Evolutionary conservation across 2,797 vertebrate species (phyloP), one percentile per base, ranked within the genome.

Genomic region (Microcaecilia unicolor): DNA sequence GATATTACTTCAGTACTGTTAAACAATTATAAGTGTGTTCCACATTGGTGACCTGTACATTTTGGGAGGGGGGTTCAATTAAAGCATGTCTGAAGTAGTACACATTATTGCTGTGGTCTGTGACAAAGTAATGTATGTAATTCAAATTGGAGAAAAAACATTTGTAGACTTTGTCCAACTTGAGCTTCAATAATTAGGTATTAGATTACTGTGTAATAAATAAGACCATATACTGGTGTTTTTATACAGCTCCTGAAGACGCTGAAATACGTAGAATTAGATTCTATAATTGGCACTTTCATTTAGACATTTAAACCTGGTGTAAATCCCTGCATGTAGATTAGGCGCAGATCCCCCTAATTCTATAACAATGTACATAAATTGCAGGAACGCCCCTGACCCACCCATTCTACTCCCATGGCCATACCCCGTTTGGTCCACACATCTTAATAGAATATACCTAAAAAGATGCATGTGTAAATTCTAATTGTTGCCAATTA

Each of bases 41-140:
- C 76, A 81, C 74, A 81, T 82, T 80, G 81, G 78, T 77, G 77
- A 82, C 79, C 76, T 81, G 70, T 80, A 80, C 78, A 74, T 78
- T 70, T 67, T 62, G 64, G 76, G 78, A n/a, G 61, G 23, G 3
- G 35, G 64, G 64, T 64, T 57, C 54, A 68, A 66, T 61, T 72
- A 66, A 66, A 67, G 72, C 72, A 78, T 76, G 67, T 78, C 71
- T 71, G 48, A 72, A 58, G 55, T 70, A 70, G 78, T 50, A 76
- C 76, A 77, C 73, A 67, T 61, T 73, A 74, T 67, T 74, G 64
- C 63, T 76, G 76, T 79, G 75, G 48, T 53, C 62, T 68, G 65
- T 71, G 67, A 55, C 71, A 80, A 76, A 74, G 75, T 76, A 55
- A 72, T 67, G 56, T 73, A 63, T 39, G 80, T 82, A 81, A 83